Evolutionary conservation across 1,140 invertebrate genomes (phyloP), one percentile per base, ranked within the genome.

Genomic region (Drosophila sproati): DNA sequence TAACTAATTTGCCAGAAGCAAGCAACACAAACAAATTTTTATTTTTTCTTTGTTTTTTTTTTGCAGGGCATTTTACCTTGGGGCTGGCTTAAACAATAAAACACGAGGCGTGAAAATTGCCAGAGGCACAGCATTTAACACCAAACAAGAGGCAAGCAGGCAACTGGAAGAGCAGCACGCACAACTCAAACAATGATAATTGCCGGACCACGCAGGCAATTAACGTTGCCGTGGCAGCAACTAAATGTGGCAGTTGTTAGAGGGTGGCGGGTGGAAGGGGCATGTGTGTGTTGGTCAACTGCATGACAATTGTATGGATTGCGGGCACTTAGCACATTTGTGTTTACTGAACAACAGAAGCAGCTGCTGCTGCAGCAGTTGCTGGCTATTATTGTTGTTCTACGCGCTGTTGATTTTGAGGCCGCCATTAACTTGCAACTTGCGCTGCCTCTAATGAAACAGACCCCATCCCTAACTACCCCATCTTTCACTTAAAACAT

Each of bases 21-120:
- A 60, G 34, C 41, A 6, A 48, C 67, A 78, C 7, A 39, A 7
- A 10, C 37, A n/a, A n/a, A 43, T n/a, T n/a, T 3, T 6, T 4
- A 4, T 43, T 43, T 20, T 7, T 50, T 66, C 79, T 78, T 79
- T 64, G 59, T 63, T 61, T 79, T 81, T 71, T 61, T 77, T 78
- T 61, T 78, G 41, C 52, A 73, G 28, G 55, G 6, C 6, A 5
- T 28, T 39, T 20, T 20, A 20, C 20, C 20, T 20, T 20, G 20
- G 35, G 2, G 32, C 32, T 56, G 60, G 45, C 7, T 54, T 48
- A 59, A 73, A 79, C 72, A 87, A 86, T 87, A 68, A 87, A 87
- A 80, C 50, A 76, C 48, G 54, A 85, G 80, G 80, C 74, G 85
- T 85, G 68, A 85, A 85, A 89, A 59, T 20, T 73, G 80, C 86